Conservation (phyloP, 1,140 invertebrate species). For the Temnothorax nylanderi region DNA sequence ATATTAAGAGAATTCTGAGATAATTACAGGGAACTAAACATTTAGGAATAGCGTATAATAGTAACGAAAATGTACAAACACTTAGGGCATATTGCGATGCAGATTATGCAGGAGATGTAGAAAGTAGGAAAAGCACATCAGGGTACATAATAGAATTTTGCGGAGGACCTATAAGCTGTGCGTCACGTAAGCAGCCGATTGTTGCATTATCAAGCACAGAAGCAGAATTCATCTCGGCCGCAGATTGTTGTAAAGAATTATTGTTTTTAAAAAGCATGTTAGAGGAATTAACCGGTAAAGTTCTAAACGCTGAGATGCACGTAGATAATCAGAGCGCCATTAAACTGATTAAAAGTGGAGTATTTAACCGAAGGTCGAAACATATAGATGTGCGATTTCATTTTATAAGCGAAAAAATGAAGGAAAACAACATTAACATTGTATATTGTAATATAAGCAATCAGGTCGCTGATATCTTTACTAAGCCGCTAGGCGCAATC, state of each 20-base stretch:
- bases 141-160: constrained; percentile 9
- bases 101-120: constrained; percentile 10
- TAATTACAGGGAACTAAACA: too few species aligned
- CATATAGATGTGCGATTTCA: constrained; percentile 30
- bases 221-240: constrained; percentile 27
- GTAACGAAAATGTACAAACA: neutral
- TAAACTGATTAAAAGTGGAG: constrained; percentile 4
- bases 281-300: neutral
- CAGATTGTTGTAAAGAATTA: constrained; percentile 22
- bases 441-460: constrained; percentile 15
- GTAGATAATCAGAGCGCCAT: constrained; percentile 40
- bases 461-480: constrained; percentile 39
- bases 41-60: too few species aligned
- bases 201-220: neutral
- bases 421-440: constrained; percentile 17
- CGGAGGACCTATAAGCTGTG: neutral
- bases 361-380: constrained; percentile 24
- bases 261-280: neutral
- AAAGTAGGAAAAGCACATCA: constrained; percentile 2
- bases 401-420: constrained; percentile 27
- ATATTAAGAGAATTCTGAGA: too few species aligned
- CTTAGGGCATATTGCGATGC: neutral
- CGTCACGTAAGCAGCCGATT: constrained; percentile 14
- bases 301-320: neutral
- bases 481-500: constrained; percentile 1